These are phyloP conservation scores for Rousettus madagascariensis DNA, from an alignment of 2,797 vertebrate species.

Conservation along the genomic window DNA sequence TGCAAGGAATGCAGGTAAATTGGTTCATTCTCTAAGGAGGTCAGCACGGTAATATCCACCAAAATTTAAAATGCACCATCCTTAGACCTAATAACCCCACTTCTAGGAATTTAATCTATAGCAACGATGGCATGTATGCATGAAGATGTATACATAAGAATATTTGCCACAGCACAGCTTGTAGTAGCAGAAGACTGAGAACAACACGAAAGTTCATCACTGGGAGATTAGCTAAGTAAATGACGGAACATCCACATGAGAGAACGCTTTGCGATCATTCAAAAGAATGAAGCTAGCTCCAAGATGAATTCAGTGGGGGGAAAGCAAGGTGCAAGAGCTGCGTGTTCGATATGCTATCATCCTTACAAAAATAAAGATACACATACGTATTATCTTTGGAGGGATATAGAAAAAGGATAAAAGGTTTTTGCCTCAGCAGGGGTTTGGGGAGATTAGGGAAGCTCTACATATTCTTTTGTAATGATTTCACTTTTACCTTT, in stretches of 20 bases:
- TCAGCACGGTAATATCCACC: not conserved
- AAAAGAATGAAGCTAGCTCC: slow-evolving; percentile 2
- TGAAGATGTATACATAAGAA: not conserved
- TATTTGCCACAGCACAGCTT: not conserved
- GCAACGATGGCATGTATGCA: not conserved
- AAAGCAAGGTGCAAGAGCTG: not conserved
- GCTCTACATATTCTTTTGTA: not conserved
- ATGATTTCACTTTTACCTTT: not conserved
- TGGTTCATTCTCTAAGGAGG: not conserved
- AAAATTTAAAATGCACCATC: not conserved
- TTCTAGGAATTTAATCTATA: not conserved
- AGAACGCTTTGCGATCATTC: not conserved
- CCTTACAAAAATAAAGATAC: not conserved
- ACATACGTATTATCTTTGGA: not conserved
- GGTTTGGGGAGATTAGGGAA: not conserved
- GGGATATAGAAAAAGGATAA: not conserved
- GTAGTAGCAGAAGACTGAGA: not conserved
- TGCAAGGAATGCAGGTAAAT: not conserved
- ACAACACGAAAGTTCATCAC: not conserved
- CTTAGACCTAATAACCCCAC: not conserved
- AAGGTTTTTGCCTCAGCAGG: not conserved
- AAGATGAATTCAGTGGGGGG: not conserved
- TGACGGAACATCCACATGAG: not conserved
- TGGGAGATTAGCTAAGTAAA: not conserved
- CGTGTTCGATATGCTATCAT: not conserved